phyloP scores from a whole-genome alignment of 2,797 vertebrate species.

The Gambelia wislizenii region DNA sequence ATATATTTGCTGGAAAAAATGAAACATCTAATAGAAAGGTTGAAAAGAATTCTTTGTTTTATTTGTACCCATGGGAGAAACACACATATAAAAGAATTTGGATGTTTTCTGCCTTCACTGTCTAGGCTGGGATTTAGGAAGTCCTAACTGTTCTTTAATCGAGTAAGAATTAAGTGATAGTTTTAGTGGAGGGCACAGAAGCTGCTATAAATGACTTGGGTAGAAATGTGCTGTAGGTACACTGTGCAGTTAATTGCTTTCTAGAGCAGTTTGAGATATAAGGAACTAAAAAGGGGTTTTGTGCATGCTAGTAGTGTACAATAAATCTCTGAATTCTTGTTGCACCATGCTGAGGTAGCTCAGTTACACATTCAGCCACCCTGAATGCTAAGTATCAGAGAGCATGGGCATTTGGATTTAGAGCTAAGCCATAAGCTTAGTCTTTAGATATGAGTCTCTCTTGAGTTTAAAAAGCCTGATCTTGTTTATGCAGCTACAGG shows the following conservation, averaged over 20 bases:
- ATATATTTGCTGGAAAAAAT: background rate
- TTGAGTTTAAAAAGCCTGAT: conserved; percentile 61
- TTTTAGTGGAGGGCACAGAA: conserved; percentile 18
- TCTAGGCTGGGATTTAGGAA: conserved; percentile 37
- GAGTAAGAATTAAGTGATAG: conserved; percentile 40
- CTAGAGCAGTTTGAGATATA: conserved; percentile 40
- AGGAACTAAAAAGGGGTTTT: conserved; percentile 56
- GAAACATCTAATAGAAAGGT: background rate
- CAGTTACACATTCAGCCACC: conserved; percentile 60
- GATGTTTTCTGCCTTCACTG: background rate
- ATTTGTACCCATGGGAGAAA: background rate
- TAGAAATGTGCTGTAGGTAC: conserved; percentile 67
- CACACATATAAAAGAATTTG: background rate
- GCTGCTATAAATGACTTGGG: conserved; percentile 35
- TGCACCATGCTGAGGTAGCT: conserved; percentile 59
- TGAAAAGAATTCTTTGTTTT: background rate
- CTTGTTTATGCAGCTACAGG: conserved; percentile 59
- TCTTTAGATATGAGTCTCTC: conserved; percentile 56
- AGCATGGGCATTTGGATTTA: conserved; percentile 60
- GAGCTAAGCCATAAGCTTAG: conserved; percentile 60
- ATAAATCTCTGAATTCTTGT: conserved; percentile 70
- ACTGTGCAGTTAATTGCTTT: conserved; percentile 57
- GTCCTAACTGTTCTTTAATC: conserved; percentile 26
- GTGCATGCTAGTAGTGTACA: conserved; percentile 66
- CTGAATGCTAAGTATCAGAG: conserved; percentile 52